Conservation (phyloP, 2,113 vertebrate species). For the Picathartes gymnocephalus region DNA sequence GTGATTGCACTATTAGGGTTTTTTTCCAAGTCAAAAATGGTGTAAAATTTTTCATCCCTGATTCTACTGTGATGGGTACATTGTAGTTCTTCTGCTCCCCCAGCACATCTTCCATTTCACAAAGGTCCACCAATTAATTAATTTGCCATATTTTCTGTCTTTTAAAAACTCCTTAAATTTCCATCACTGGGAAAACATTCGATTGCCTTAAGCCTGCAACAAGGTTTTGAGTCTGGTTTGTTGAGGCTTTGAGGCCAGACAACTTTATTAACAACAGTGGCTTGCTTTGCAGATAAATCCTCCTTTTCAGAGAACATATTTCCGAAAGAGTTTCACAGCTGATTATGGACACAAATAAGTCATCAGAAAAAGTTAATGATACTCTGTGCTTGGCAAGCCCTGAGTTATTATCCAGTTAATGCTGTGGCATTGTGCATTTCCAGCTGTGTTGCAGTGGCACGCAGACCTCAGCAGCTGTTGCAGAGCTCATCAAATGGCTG, state of each 20-base stretch:
- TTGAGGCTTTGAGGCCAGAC: not conserved
- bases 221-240: not conserved
- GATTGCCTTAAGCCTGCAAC: not conserved
- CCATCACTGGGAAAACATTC: not conserved
- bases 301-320: constrained; percentile 16
- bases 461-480: constrained; percentile 58
- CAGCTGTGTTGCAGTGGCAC: constrained; percentile 56
- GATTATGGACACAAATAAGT: constrained; percentile 55
- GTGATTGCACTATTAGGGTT: not conserved
- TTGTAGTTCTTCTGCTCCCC: not conserved
- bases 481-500: constrained; percentile 57
- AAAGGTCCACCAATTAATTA: not conserved
- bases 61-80: not conserved
- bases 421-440: constrained; percentile 25
- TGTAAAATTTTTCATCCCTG: not conserved
- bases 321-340: constrained; percentile 34
- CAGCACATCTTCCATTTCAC: not conserved
- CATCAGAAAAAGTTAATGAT: constrained; percentile 44
- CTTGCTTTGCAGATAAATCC: constrained; percentile 34
- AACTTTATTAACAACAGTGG: not conserved
- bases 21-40: not conserved
- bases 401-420: constrained; percentile 53
- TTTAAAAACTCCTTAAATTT: not conserved
- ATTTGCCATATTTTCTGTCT: not conserved
- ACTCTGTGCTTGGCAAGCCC: constrained; percentile 20